Percentiles rank a stretch among this genome's conserved stretches.
phyloP scores from a whole-genome alignment of 2,113 vertebrate species.

The Hypocryptadius cinnamomeus region DNA sequence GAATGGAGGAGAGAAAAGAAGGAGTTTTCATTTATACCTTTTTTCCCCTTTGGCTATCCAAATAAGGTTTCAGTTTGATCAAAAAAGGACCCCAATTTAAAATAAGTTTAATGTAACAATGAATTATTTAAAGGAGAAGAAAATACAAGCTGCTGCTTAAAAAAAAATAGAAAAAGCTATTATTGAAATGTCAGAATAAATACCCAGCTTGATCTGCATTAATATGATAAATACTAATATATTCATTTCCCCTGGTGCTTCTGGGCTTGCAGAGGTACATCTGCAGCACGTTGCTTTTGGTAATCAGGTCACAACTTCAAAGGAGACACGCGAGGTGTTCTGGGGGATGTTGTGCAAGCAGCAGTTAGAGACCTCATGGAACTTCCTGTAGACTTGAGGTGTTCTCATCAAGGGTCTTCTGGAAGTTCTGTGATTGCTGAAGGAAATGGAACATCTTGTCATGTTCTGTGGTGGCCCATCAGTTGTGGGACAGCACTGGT shows the following conservation, averaged over 20 bases:
- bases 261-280: conserved; percentile 44
- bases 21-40: conserved; percentile 1
- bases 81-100: conserved; percentile 8
- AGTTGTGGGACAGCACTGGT: neutral
- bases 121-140: conserved; percentile 47
- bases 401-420: neutral
- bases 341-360: neutral
- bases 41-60: conserved; percentile 32
- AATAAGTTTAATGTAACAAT: conserved; percentile 53
- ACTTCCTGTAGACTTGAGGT: neutral
- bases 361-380: neutral
- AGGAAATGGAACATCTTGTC: neutral
- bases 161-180: conserved; percentile 22
- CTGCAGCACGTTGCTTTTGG: neutral
- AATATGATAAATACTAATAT: conserved; percentile 58
- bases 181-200: conserved; percentile 64
- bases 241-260: conserved; percentile 48
- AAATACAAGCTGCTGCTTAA: conserved; percentile 25
- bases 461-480: neutral
- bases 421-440: neutral
- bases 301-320: conserved; percentile 58
- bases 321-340: neutral
- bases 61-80: conserved; percentile 20
- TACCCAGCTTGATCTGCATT: conserved; percentile 50
- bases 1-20: neutral